A percentile compares a stretch with the other conserved stretches of the same genome.
phyloP scores from a whole-genome alignment of 2,113 vertebrate genomes.

The Candoia aspera region DNA sequence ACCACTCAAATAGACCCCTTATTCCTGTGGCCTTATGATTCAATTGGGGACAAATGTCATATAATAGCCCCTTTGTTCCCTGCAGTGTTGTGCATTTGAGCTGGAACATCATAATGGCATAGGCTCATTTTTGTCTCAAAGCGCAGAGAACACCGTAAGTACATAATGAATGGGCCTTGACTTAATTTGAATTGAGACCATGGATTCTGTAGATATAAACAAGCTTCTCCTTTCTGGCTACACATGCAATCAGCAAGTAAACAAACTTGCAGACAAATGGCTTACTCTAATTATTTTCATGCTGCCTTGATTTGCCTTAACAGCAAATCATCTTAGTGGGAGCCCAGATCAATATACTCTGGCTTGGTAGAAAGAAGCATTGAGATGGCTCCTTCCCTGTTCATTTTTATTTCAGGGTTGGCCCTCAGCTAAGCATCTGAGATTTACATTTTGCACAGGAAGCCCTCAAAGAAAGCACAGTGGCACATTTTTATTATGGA shows the following conservation, averaged over 20 bases:
- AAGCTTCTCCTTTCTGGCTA: conserved; percentile 21
- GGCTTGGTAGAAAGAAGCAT: conserved; percentile 19
- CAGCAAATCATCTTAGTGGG: not conserved
- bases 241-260: conserved; percentile 12
- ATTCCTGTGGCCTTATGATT: not conserved
- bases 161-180: not conserved
- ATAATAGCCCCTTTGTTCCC: not conserved
- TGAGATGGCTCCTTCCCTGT: not conserved
- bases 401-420: conserved; percentile 7
- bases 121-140: not conserved
- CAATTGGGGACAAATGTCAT: not conserved
- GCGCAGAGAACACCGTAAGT: not conserved
- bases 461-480: conserved; percentile 9
- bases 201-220: not conserved
- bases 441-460: not conserved
- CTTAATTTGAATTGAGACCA: conserved; percentile 24
- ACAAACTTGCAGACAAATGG: not conserved
- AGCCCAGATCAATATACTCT: not conserved
- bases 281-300: conserved; percentile 9
- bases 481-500: rapidly evolving
- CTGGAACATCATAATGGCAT: conserved; percentile 20
- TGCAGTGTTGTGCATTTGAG: not conserved
- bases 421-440: conserved; percentile 17
- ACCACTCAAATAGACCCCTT: not conserved
- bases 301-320: conserved; percentile 23